Evolutionary conservation across 2,888 invertebrate genomes (phyloP).

Genomic region (Heliconius hortense): DNA sequence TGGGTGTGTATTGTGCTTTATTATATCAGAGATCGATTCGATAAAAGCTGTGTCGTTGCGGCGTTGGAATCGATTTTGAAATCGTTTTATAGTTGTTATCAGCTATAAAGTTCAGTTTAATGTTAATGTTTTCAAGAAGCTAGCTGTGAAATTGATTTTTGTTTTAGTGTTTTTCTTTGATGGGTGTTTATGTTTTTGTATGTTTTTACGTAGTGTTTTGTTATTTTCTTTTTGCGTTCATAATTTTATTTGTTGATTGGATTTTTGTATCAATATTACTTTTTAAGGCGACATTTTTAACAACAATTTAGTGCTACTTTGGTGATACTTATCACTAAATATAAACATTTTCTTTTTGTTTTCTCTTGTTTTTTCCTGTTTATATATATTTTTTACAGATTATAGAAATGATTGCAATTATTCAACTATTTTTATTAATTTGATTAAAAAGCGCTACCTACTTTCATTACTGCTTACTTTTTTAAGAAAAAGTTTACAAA

Average conservation of each 20-base stretch:
- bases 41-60: slow-evolving; percentile 34
- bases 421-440: not conserved
- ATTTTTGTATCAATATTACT: too few relatives aligned
- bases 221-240: not conserved
- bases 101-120: slow-evolving; percentile 24
- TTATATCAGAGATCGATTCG: slow-evolving; percentile 40
- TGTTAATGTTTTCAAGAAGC: slow-evolving; percentile 24
- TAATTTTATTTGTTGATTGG: not conserved
- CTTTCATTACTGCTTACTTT: too few relatives aligned
- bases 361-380: not conserved
- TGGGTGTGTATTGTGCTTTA: slow-evolving; percentile 43
- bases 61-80: slow-evolving; percentile 30
- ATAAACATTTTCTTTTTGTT: not conserved
- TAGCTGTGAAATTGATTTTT: not conserved
- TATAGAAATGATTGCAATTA: not conserved
- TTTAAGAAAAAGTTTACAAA: too few relatives aligned
- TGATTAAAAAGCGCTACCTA: not conserved
- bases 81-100: slow-evolving; percentile 30
- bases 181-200: not conserved
- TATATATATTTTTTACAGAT: not conserved
- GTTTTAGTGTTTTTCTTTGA: not conserved
- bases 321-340: not conserved
- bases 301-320: too few relatives aligned
- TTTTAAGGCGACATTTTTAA: too few relatives aligned
- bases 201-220: not conserved